phyloP scores from a whole-genome alignment of 2,797 vertebrate species.

The Parauchenoglanis ngamensis region DNA sequence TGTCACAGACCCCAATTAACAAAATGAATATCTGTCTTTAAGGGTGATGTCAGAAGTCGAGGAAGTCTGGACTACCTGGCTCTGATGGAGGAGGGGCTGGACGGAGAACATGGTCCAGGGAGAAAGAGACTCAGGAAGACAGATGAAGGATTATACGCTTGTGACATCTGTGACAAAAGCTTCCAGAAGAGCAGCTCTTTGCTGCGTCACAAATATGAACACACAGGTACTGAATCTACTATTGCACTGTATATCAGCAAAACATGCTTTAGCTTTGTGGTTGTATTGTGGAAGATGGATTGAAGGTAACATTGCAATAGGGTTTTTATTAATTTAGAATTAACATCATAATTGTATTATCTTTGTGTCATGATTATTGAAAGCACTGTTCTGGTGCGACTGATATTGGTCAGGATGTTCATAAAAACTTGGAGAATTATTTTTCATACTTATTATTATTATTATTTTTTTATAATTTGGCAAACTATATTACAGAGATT shows the following conservation, averaged over 20 bases:
- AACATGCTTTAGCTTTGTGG: background rate
- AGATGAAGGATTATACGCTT: constrained; percentile 81
- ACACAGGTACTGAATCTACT: constrained; percentile 74
- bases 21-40: background rate
- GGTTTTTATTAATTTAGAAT: background rate
- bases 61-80: constrained; percentile 72
- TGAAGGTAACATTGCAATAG: background rate
- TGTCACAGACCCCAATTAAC: background rate
- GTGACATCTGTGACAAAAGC: constrained; percentile 84
- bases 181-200: constrained; percentile 86
- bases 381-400: background rate
- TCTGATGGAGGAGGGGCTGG: constrained; percentile 72
- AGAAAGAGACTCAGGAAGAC: constrained; percentile 80
- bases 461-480: background rate
- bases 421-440: background rate
- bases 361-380: background rate
- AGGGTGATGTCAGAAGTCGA: constrained; percentile 71
- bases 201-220: constrained; percentile 84
- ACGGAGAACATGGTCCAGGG: constrained; percentile 68
- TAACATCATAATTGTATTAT: background rate
- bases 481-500: background rate
- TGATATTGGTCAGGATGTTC: background rate
- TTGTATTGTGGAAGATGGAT: background rate
- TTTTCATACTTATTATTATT: background rate
- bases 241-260: background rate